Conservation (phyloP, 2,113 vertebrate genomes). For the Cichladusa arquata region DNA sequence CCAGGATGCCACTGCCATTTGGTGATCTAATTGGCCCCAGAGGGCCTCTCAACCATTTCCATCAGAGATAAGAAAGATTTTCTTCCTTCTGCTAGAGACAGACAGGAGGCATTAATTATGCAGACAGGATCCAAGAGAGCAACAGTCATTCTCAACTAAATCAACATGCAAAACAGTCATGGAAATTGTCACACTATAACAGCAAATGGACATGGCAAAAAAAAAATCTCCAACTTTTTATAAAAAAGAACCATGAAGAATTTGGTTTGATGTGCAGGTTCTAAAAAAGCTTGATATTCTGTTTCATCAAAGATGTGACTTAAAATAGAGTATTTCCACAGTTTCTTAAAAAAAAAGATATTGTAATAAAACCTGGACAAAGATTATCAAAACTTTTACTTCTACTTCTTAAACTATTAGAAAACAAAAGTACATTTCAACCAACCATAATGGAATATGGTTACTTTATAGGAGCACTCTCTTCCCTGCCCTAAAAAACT, state of each 20-base stretch:
- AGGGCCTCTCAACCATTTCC: slow-evolving; percentile 35
- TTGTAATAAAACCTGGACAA: neutral
- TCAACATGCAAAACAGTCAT: slow-evolving; percentile 11
- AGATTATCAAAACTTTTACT: neutral
- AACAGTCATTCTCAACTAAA: slow-evolving; percentile 8
- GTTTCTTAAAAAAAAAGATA: neutral
- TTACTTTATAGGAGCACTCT: neutral
- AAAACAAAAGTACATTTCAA: neutral
- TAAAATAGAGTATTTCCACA: neutral
- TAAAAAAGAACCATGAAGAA: neutral
- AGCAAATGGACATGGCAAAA: neutral
- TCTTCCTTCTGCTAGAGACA: slow-evolving; percentile 32
- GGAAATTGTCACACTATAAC: neutral
- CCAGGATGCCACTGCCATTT: slow-evolving; percentile 38
- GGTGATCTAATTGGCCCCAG: slow-evolving; percentile 51
- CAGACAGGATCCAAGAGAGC: neutral
- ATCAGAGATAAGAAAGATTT: slow-evolving; percentile 39
- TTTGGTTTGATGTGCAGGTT: neutral
- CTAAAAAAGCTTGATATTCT: neutral
- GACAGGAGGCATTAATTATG: slow-evolving; percentile 32
- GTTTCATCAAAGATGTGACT: neutral
- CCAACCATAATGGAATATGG: neutral
- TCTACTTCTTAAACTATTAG: neutral
- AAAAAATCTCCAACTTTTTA: neutral
- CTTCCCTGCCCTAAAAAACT: neutral